Percentiles rank a stretch among this genome's conserved stretches.
Conservation (phyloP, 2,888 invertebrate species). For the Netelia inedita region DNA sequence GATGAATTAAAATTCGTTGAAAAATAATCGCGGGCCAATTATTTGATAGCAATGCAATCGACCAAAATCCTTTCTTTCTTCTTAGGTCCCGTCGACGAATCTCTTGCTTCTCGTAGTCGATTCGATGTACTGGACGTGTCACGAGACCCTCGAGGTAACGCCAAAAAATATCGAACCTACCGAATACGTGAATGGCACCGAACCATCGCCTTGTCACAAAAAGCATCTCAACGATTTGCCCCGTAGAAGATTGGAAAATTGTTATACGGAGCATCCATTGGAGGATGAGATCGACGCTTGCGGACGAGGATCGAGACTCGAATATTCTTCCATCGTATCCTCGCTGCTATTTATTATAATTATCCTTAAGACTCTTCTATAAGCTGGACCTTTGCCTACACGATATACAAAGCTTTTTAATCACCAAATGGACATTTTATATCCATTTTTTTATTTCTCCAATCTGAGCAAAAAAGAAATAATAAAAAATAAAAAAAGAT, state of each 20-base stretch:
- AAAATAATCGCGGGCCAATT: neutral
- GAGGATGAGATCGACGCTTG: conserved; percentile 86
- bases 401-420: conserved; percentile 58
- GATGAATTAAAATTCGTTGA: neutral
- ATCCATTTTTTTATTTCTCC: conserved; percentile 1
- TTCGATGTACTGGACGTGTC: conserved; percentile 85
- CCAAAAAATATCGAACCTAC: conserved; percentile 85
- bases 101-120: conserved; percentile 91
- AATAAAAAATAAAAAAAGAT: neutral
- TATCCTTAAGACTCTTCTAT: conserved; percentile 69
- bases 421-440: conserved; percentile 1
- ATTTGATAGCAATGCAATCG: neutral
- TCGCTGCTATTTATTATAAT: conserved; percentile 70
- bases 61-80: conserved; percentile 50
- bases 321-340: conserved; percentile 66
- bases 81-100: conserved; percentile 90
- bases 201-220: conserved; percentile 91
- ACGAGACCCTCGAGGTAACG: conserved; percentile 85
- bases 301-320: conserved; percentile 82
- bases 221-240: conserved; percentile 89
- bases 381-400: conserved; percentile 10
- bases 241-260: conserved; percentile 90
- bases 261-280: conserved; percentile 91
- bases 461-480: conserved; percentile 9
- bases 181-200: conserved; percentile 83